Evolutionary conservation across 2,113 vertebrate genomes (phyloP).

Genomic region (Lucifuga dentata): DNA sequence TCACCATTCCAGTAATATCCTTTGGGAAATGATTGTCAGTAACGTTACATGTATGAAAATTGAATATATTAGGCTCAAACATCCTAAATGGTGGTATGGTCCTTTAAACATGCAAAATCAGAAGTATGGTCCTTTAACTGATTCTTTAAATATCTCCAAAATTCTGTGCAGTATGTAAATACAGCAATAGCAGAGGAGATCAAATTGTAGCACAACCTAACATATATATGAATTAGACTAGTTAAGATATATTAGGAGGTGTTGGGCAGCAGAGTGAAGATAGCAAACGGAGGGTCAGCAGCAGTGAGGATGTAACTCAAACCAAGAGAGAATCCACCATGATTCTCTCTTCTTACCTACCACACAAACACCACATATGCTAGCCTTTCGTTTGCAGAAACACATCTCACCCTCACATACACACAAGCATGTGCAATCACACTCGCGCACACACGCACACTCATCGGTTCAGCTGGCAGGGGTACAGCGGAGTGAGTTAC

Average conservation of each 20-base stretch:
- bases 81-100: too few relatives aligned
- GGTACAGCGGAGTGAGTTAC: constrained; percentile 51
- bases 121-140: too few relatives aligned
- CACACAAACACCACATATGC: constrained; percentile 46
- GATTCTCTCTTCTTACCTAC: constrained; percentile 40
- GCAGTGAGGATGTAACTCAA: constrained; percentile 38
- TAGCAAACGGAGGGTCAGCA: constrained; percentile 23
- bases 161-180: constrained; percentile 4
- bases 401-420: constrained; percentile 33
- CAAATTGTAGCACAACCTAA: neutral
- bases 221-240: neutral
- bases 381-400: constrained; percentile 20
- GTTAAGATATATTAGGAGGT: neutral
- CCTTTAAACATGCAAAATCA: too few relatives aligned
- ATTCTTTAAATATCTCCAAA: too few relatives aligned
- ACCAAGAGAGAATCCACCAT: constrained; percentile 26
- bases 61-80: too few relatives aligned
- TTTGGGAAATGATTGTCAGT: too few relatives aligned
- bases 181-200: neutral
- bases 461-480: constrained; percentile 47
- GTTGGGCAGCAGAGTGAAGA: constrained; percentile 7
- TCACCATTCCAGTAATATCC: too few relatives aligned
- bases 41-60: too few relatives aligned
- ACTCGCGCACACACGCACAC: constrained; percentile 20
- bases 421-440: constrained; percentile 15